phyloP scores from a whole-genome alignment of 2,113 vertebrate species.

The Caranx melampygus region DNA sequence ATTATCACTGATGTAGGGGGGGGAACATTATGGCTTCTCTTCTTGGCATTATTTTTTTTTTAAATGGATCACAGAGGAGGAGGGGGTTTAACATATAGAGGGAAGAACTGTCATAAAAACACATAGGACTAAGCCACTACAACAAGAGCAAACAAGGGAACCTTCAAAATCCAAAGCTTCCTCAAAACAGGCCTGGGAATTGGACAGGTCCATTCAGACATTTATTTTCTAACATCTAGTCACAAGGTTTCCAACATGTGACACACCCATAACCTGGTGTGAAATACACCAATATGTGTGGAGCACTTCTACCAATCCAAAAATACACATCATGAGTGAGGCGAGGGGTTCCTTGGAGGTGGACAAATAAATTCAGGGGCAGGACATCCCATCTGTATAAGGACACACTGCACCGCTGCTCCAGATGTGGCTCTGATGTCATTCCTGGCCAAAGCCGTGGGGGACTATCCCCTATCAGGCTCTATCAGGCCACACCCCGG shows the following conservation, averaged over 20 bases:
- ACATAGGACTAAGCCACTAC: no score
- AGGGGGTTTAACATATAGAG: no score
- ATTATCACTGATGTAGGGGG: no score
- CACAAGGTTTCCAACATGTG: background rate
- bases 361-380: slow-evolving; percentile 39
- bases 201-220: no score
- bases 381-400: slow-evolving; percentile 18
- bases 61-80: no score
- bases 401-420: slow-evolving; percentile 68
- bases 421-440: slow-evolving; percentile 79
- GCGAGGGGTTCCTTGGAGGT: slow-evolving; percentile 13
- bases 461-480: slow-evolving; percentile 77
- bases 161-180: no score
- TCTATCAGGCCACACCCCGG: slow-evolving; percentile 53
- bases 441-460: slow-evolving; percentile 64
- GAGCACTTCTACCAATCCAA: slow-evolving; percentile 7
- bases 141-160: no score
- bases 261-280: background rate
- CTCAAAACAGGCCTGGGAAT: no score
- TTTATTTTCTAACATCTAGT: no score
- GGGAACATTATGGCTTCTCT: no score
- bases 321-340: slow-evolving; percentile 26
- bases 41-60: no score
- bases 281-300: background rate
- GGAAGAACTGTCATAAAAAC: no score